Base-by-base conservation (phyloP, 2,888 invertebrate genomes). In the Alsophila aescularia region DNA sequence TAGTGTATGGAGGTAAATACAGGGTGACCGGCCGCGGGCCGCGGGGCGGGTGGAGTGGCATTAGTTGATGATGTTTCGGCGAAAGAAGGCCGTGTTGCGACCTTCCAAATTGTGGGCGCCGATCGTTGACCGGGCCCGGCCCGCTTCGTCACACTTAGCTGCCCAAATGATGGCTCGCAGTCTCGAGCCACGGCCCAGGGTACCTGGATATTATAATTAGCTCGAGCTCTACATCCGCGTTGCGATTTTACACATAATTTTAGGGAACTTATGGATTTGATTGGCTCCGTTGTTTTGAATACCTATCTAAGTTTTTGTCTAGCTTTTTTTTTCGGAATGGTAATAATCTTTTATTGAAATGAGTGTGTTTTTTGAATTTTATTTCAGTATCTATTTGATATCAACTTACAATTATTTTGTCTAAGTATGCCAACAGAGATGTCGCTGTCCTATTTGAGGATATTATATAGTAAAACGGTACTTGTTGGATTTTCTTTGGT, bases 11-110 rank as follows among this genome's bases (percentile, higher is more conserved):
- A 77, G 82, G 83, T 87, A 88, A 88, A 85, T 81, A 85, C 81
- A 85, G 86, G 86, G 85, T 87, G 82, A 75, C 72, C 77, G 82
- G 68, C 71, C 40, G 55, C 45, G 36, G 47, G 73, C 79, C 36
- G 49, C 54, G 49, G 48, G 36, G 13, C 43, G 43, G 39, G 73
- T 49, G 64, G 69, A 67, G 62, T 67, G 73, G 72, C 73, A 77
- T 82, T 79, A 81, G 75, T 67, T 67, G 80, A 75, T 81, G 80
- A 75, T 81, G 80, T 77, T 72, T 76, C 75, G 79, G 69, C 77
- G 79, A 87, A 90, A 90, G 90, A 90, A 90, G 91, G 90, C 85
- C 91, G 87, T 81, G 77, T 73, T 77, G 81, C 87, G 91, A 90
- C 91, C 91, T 91, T 87, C 90, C 90, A 79, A 81, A 84, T 79